Percentiles rank a stretch among this genome's conserved stretches.
Conservation (phyloP, 2,888 invertebrate species). For the Polyommatus icarus region DNA sequence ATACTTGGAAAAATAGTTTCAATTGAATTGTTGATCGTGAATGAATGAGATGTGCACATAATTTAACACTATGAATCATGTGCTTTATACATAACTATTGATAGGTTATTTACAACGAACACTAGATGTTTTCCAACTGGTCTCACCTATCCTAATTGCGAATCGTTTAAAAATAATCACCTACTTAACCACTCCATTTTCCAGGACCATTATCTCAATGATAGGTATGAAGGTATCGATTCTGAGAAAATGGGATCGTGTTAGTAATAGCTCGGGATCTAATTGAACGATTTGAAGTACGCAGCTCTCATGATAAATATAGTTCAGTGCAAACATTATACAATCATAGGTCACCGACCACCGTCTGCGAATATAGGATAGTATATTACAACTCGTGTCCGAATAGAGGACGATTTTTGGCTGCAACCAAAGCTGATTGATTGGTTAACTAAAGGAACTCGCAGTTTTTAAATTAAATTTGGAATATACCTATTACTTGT, state of each 20-base stretch:
- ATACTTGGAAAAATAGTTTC: background rate
- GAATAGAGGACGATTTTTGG: background rate
- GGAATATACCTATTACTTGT: too few species aligned
- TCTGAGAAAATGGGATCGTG: slow-evolving; percentile 24
- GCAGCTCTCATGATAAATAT: slow-evolving; percentile 53
- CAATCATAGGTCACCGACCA: slow-evolving; percentile 67
- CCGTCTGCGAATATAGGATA: slow-evolving; percentile 36
- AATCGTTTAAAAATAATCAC: slow-evolving; percentile 21
- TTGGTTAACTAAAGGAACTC: too few species aligned
- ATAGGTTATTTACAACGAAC: background rate
- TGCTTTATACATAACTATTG: background rate
- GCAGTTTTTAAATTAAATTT: too few species aligned
- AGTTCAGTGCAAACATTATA: slow-evolving; percentile 56
- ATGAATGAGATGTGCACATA: background rate
- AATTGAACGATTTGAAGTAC: slow-evolving; percentile 34
- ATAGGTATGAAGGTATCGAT: slow-evolving; percentile 16
- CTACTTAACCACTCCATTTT: background rate
- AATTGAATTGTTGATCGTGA: background rate
- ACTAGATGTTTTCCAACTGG: background rate
- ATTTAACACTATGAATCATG: background rate
- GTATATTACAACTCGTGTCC: background rate
- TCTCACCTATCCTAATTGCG: background rate
- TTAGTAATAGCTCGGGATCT: slow-evolving; percentile 27
- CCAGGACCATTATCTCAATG: slow-evolving; percentile 24
- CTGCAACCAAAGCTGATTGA: too few species aligned